Conservation (phyloP, 2,113 vertebrate genomes). For the Neodontobutis hainanensis region DNA sequence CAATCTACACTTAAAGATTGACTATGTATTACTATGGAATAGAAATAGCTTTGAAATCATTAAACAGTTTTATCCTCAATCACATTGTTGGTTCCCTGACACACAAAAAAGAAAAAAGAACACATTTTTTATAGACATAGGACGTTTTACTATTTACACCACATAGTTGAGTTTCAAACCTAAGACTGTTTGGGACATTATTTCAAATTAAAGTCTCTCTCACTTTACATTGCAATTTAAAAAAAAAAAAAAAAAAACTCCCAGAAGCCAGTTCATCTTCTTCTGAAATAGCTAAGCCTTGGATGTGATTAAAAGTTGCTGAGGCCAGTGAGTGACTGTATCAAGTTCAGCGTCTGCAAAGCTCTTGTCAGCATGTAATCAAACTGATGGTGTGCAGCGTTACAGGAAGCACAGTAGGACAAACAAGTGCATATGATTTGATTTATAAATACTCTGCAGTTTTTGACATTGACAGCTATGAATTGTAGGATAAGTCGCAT, state of each 20-base stretch:
- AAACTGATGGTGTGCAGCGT: slow-evolving; percentile 48
- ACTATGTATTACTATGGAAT: too few species aligned
- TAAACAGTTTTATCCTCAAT: too few species aligned
- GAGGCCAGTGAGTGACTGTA: slow-evolving; percentile 6
- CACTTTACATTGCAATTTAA: not conserved
- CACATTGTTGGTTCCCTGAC: too few species aligned
- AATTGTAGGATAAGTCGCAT: slow-evolving; percentile 14
- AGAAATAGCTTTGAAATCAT: too few species aligned
- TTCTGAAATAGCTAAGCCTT: not conserved
- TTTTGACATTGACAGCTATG: slow-evolving; percentile 36
- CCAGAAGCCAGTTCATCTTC: not conserved
- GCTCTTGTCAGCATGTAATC: slow-evolving; percentile 47
- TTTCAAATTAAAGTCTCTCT: too few species aligned
- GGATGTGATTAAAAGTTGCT: slow-evolving; percentile 27
- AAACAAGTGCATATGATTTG: slow-evolving; percentile 44
- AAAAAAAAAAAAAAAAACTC: not conserved
- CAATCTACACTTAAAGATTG: too few species aligned
- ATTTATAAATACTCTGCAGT: slow-evolving; percentile 41
- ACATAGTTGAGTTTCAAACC: not conserved
- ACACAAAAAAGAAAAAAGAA: too few species aligned
- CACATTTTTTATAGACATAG: too few species aligned
- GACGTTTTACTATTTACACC: too few species aligned
- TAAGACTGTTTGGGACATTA: not conserved
- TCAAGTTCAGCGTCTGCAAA: slow-evolving; percentile 10
- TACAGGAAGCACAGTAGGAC: slow-evolving; percentile 30